Percentiles rank a stretch among this genome's conserved stretches.
phyloP scores from a whole-genome alignment of 2,888 invertebrate genomes.

The Stegana nigrithorax region DNA sequence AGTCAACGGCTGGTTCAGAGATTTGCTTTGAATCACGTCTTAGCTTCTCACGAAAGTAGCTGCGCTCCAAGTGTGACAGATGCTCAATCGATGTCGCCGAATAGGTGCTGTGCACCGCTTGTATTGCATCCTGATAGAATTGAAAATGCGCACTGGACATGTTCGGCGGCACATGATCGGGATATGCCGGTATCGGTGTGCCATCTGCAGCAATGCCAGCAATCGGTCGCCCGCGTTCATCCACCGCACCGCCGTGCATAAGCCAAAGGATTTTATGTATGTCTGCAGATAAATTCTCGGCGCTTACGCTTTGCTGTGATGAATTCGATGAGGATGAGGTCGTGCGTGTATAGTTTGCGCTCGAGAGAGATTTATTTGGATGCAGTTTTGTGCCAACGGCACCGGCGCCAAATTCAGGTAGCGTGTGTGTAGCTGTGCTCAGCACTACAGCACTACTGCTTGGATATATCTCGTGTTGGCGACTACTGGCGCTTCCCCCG shows the following conservation, averaged over 20 bases:
- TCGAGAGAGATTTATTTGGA: constrained; percentile 30
- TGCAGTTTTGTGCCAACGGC: constrained; percentile 43
- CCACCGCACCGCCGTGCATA: constrained; percentile 62
- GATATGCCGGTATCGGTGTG: constrained; percentile 44
- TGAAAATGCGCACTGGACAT: constrained; percentile 62
- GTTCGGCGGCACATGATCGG: constrained; percentile 49
- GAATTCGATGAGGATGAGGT: constrained; percentile 72
- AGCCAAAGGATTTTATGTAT: constrained; percentile 68
- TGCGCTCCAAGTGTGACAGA: constrained; percentile 56
- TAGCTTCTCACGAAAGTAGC: constrained; percentile 54
- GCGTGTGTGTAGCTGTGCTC: constrained; percentile 38
- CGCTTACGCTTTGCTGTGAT: constrained; percentile 72
- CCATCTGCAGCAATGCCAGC: constrained; percentile 45
- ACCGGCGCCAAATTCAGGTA: constrained; percentile 26
- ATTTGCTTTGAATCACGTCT: constrained; percentile 55
- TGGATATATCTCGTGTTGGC: constrained; percentile 57
- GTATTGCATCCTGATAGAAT: constrained; percentile 63
- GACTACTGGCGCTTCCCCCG: constrained; percentile 52
- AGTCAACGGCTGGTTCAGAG: constrained; percentile 49
- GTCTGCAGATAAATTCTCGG: constrained; percentile 69
- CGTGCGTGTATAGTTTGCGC: constrained; percentile 65
- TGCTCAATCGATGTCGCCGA: constrained; percentile 49
- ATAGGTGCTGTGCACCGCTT: constrained; percentile 50
- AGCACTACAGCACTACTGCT: constrained; percentile 19
- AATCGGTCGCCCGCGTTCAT: constrained; percentile 55